Conservation (phyloP, 64 coral and sea anemone genomes). For the Dendronephthya gigantea region DNA sequence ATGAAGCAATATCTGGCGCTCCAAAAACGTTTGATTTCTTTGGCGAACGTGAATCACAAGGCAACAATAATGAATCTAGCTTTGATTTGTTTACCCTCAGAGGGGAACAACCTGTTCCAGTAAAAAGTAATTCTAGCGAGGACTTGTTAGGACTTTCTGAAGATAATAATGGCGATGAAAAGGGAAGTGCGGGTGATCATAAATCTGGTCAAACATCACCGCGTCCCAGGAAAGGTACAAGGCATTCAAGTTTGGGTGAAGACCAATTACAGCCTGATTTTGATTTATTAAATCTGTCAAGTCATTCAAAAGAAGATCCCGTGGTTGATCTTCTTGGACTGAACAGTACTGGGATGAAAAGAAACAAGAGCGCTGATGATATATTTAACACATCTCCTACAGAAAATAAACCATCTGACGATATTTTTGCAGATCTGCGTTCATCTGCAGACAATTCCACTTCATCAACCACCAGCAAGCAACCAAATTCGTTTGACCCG, state of each 20-base stretch:
- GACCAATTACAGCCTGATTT: neutral
- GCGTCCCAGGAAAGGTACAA: neutral
- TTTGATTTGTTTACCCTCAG: constrained; percentile 74
- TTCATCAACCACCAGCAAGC: neutral
- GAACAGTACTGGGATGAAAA: constrained; percentile 11
- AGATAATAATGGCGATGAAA: neutral
- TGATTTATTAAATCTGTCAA: neutral
- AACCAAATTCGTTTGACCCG: neutral
- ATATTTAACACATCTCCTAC: constrained; percentile 38
- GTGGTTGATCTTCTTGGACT: neutral
- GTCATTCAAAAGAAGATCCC: neutral
- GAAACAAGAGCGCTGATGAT: constrained; percentile 86
- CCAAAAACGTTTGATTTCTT: constrained; percentile 39
- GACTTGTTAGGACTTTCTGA: constrained; percentile 43
- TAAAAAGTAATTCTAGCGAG: constrained; percentile 53
- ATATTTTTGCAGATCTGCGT: constrained; percentile 68
- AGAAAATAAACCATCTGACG: constrained; percentile 26
- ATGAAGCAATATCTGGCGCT: neutral
- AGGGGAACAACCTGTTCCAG: neutral
- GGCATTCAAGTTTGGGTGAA: neutral
- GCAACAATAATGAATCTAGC: neutral
- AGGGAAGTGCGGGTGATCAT: neutral
- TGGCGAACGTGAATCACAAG: constrained; percentile 15
- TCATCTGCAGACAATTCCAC: neutral
- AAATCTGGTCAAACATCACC: neutral